phyloP scores from a whole-genome alignment of 2,113 vertebrate species.

The Tupaia chinensis region DNA sequence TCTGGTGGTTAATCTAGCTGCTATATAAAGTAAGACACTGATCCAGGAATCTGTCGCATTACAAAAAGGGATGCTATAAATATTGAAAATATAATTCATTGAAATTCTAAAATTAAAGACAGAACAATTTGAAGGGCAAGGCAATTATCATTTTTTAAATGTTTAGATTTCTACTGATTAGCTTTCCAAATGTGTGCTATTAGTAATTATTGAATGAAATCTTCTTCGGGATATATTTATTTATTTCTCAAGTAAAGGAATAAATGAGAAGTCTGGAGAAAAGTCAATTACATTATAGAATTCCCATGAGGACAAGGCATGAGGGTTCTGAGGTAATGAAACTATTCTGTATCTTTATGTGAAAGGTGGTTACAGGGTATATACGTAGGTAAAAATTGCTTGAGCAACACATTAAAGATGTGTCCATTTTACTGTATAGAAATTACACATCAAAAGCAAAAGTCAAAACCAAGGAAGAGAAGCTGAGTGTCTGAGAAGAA shows the following conservation, averaged over 20 bases:
- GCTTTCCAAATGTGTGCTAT: background rate
- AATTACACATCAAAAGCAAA: background rate
- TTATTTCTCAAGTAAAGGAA: constrained; percentile 30
- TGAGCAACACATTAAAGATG: background rate
- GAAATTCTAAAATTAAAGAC: constrained; percentile 11
- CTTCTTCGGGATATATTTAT: background rate
- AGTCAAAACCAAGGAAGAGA: background rate
- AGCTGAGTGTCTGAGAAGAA: background rate
- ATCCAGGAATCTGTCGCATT: background rate
- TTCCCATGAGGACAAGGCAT: background rate
- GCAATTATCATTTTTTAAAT: background rate
- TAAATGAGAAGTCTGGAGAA: background rate
- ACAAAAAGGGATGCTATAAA: background rate
- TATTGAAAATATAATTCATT: constrained; percentile 13
- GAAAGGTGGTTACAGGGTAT: background rate
- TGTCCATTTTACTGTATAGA: background rate
- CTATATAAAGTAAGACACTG: background rate
- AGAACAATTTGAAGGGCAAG: background rate
- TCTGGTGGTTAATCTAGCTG: background rate
- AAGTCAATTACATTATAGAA: background rate
- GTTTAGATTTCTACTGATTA: background rate
- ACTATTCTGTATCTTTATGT: constrained; percentile 5
- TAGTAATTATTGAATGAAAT: constrained; percentile 19
- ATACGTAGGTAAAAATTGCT: background rate
- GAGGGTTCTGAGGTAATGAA: background rate